Percentiles rank a stretch among this genome's conserved stretches.
phyloP scores from a whole-genome alignment of 2,113 vertebrate species.

The Lipophrys pholis region DNA sequence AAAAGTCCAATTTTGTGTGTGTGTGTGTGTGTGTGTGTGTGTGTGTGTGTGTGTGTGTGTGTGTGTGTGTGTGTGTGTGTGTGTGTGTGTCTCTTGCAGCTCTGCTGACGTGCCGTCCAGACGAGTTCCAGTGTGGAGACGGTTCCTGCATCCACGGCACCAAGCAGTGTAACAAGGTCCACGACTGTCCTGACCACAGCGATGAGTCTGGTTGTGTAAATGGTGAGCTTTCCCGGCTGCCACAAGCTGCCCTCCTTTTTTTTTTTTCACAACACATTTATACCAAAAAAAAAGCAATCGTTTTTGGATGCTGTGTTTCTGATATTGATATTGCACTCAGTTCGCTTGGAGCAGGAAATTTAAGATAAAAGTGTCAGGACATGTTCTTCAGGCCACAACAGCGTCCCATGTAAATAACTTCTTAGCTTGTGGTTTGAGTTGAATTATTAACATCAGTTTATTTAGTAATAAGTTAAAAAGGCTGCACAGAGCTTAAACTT shows the following conservation, averaged over 20 bases:
- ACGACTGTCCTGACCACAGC: slow-evolving; percentile 90
- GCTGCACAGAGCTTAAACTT: neutral
- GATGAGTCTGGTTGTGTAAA: slow-evolving; percentile 93
- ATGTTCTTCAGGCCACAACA: neutral
- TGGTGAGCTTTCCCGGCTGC: slow-evolving; percentile 79
- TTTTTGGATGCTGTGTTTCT: neutral
- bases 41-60: too few relatives aligned
- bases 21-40: too few relatives aligned
- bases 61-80: neutral
- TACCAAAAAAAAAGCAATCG: neutral
- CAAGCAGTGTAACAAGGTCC: slow-evolving; percentile 93
- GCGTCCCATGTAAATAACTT: neutral
- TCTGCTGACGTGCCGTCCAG: slow-evolving; percentile 89
- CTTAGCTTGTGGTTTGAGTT: neutral
- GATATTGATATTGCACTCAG: neutral
- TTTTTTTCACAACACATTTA: neutral
- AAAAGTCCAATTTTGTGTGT: slow-evolving; percentile 22
- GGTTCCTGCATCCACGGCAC: slow-evolving; percentile 92
- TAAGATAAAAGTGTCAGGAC: neutral
- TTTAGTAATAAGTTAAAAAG: neutral
- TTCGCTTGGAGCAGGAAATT: neutral
- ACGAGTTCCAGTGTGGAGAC: slow-evolving; percentile 94
- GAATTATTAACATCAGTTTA: neutral
- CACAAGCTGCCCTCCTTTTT: neutral
- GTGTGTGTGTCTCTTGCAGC: slow-evolving; percentile 73